Conservation (phyloP, 1,140 invertebrate genomes). For the Physella acuta region DNA sequence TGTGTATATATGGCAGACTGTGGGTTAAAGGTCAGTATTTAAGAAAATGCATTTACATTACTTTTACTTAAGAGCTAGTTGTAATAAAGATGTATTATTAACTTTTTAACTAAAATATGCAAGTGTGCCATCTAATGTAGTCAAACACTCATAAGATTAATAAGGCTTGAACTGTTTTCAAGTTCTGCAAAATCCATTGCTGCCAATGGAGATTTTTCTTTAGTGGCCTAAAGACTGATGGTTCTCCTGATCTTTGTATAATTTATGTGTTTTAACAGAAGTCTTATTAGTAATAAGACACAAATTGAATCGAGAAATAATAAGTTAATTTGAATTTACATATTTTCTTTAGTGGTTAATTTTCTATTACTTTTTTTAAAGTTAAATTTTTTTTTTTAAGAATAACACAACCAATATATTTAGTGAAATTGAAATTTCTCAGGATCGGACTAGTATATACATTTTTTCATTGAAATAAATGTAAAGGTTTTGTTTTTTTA, state of each 20-base stretch:
- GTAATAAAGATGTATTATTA: background rate
- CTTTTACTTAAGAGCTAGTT: background rate
- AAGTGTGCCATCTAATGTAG: background rate
- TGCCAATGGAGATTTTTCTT: background rate
- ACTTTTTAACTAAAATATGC: background rate
- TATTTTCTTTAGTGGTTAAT: background rate
- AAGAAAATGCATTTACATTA: background rate
- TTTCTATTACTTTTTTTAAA: too few species aligned
- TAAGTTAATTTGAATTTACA: background rate
- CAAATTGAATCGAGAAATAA: background rate
- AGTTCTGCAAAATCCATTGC: background rate
- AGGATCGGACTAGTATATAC: too few species aligned
- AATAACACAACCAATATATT: too few species aligned
- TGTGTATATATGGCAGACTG: constrained; percentile 32
- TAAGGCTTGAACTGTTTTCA: background rate
- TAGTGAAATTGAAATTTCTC: too few species aligned
- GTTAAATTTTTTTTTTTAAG: too few species aligned
- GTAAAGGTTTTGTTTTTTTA: too few species aligned
- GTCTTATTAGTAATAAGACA: background rate
- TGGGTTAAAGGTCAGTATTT: background rate
- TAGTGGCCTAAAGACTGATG: background rate
- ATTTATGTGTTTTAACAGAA: background rate
- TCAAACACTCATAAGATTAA: background rate
- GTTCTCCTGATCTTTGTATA: background rate
- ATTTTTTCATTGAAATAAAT: too few species aligned